Evolutionary conservation across 2,797 vertebrate species (phyloP).

Genomic region (Chrysolophus pictus): DNA sequence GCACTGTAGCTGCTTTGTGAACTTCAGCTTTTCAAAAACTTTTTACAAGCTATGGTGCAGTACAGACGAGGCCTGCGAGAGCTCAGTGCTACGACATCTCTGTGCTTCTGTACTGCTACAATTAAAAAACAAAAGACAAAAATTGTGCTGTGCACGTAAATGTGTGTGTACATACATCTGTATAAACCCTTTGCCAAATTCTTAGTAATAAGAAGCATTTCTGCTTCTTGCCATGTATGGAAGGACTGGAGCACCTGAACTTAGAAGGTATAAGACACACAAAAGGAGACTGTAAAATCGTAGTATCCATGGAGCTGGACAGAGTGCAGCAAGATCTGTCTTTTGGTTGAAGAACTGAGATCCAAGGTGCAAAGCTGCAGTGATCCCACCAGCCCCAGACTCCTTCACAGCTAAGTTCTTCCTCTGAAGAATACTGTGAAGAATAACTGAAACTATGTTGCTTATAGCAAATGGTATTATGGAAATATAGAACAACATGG

Average conservation of each 20-base stretch:
- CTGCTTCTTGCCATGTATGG: constrained; percentile 9
- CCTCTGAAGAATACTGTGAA: background rate
- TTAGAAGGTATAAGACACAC: background rate
- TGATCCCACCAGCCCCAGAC: background rate
- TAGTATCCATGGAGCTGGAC: background rate
- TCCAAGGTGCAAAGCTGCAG: background rate
- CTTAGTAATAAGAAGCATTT: constrained; percentile 12
- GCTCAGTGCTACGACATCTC: background rate
- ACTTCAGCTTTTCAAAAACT: background rate
- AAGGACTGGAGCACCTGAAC: constrained; percentile 24
- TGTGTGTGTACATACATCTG: background rate
- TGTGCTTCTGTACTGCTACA: background rate
- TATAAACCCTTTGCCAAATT: constrained; percentile 55
- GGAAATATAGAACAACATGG: background rate
- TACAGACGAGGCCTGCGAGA: background rate
- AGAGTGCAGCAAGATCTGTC: background rate
- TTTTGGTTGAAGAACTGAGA: background rate
- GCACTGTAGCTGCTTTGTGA: background rate
- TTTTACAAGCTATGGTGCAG: background rate
- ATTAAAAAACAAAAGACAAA: background rate
- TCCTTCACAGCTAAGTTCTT: background rate
- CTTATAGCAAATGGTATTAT: background rate
- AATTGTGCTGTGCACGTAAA: background rate
- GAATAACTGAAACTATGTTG: background rate
- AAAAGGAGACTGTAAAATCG: background rate